Evolutionary conservation across 2,888 invertebrate genomes (phyloP).

Genomic region (Dicranocentrus wangi): DNA sequence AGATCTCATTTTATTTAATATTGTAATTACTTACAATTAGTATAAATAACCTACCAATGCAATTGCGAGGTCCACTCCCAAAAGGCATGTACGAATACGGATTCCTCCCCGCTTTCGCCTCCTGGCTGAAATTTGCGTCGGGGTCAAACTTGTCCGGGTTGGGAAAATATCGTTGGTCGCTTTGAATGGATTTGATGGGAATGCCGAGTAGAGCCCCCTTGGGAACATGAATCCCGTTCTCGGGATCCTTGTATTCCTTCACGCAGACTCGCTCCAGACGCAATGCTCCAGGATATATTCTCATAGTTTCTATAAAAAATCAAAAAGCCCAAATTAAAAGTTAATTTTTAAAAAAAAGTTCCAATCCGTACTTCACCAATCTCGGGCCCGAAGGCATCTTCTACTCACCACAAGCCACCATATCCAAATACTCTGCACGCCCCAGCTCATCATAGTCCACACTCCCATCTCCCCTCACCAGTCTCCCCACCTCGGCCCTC

Average conservation of each 20-base stretch:
- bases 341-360: background rate
- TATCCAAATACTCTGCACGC: conserved; percentile 64
- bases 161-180: conserved; percentile 50
- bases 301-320: too few species aligned
- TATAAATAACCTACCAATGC: conserved; percentile 60
- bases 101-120: conserved; percentile 46
- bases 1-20: too few species aligned
- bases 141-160: conserved; percentile 63
- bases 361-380: too few species aligned
- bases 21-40: too few species aligned
- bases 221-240: conserved; percentile 41
- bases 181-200: conserved; percentile 40
- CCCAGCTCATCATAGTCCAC: conserved; percentile 64
- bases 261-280: conserved; percentile 74
- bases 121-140: conserved; percentile 46
- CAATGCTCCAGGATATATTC: conserved; percentile 4
- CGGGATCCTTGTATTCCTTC: conserved; percentile 73
- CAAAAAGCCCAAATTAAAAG: too few species aligned
- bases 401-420: conserved; percentile 64
- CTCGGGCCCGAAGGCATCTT: too few species aligned
- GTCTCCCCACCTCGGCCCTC: conserved; percentile 39
- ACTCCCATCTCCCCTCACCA: conserved; percentile 36
- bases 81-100: conserved; percentile 59
- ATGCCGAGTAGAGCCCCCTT: conserved; percentile 36
- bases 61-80: conserved; percentile 61